Evolutionary conservation across 2,888 invertebrate species (phyloP).

Genomic region (Agonopterix alstromeriana): DNA sequence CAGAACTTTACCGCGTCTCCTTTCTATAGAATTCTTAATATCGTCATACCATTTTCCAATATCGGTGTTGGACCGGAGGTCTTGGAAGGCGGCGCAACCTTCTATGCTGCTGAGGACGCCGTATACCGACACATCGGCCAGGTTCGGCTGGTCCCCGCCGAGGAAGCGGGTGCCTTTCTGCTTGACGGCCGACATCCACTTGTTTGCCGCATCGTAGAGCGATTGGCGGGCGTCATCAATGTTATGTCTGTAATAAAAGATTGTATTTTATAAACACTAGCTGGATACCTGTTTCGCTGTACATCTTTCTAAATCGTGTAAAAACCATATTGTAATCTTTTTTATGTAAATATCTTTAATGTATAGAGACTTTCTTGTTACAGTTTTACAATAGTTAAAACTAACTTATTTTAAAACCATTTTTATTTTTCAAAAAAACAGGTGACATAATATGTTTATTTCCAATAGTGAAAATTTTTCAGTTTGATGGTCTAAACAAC

Average conservation of each 20-base stretch:
- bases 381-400: too few relatives aligned
- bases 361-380: too few relatives aligned
- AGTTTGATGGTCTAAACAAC: too few relatives aligned
- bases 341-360: too few relatives aligned
- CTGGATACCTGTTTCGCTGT: too few relatives aligned
- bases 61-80: slow-evolving; percentile 83
- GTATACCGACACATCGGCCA: slow-evolving; percentile 94
- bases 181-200: slow-evolving; percentile 85
- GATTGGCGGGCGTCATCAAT: slow-evolving; percentile 93
- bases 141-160: slow-evolving; percentile 91
- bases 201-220: slow-evolving; percentile 91
- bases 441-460: too few relatives aligned
- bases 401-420: too few relatives aligned
- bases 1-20: slow-evolving; percentile 9
- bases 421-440: too few relatives aligned
- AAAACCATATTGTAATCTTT: too few relatives aligned
- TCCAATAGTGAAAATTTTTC: too few relatives aligned
- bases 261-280: too few relatives aligned
- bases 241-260: slow-evolving; percentile 76
- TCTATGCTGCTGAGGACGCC: slow-evolving; percentile 95
- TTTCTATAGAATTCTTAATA: slow-evolving; percentile 80
- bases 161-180: slow-evolving; percentile 84
- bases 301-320: too few relatives aligned
- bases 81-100: slow-evolving; percentile 93
- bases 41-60: slow-evolving; percentile 87